Evolutionary conservation across 2,888 invertebrate genomes (phyloP).

Genomic region (Lasioglossum leucozonium): DNA sequence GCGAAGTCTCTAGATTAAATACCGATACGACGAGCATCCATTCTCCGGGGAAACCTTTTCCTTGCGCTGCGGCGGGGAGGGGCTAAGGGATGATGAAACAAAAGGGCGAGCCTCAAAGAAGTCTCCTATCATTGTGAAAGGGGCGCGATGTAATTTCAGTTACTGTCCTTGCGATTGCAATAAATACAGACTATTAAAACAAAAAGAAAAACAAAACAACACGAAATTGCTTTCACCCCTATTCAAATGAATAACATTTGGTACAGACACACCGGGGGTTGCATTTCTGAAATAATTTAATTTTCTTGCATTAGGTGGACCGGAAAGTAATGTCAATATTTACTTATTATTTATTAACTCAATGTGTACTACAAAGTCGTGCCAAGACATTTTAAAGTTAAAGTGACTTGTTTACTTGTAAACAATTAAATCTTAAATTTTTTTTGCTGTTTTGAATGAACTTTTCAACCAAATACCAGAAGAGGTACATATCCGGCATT

Average conservation of each 20-base stretch:
- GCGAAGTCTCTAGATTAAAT: conserved; percentile 63
- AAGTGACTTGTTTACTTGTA: no score
- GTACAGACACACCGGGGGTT: not conserved
- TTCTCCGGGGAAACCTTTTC: conserved; percentile 51
- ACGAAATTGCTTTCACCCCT: not conserved
- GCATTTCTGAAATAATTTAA: not conserved
- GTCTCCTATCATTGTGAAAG: conserved; percentile 58
- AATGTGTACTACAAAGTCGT: no score
- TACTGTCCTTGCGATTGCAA: conserved; percentile 37
- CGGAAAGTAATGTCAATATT: no score
- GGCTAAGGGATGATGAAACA: conserved; percentile 36
- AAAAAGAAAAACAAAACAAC: no score
- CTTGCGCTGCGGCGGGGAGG: conserved; percentile 20
- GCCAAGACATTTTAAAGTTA: no score
- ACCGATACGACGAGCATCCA: conserved; percentile 57
- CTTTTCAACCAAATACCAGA: no score
- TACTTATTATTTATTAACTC: no score
- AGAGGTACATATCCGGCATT: no score
- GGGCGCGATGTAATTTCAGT: conserved; percentile 58
- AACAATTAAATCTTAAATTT: no score
- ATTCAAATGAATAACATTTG: not conserved
- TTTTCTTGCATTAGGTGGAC: no score
- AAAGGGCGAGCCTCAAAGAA: conserved; percentile 40
- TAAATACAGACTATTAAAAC: not conserved
- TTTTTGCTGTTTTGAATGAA: no score